A percentile compares a stretch with the other conserved stretches of the same genome.
Evolutionary conservation across 2,797 vertebrate species (phyloP).

Genomic region (Sebastes dallii): DNA sequence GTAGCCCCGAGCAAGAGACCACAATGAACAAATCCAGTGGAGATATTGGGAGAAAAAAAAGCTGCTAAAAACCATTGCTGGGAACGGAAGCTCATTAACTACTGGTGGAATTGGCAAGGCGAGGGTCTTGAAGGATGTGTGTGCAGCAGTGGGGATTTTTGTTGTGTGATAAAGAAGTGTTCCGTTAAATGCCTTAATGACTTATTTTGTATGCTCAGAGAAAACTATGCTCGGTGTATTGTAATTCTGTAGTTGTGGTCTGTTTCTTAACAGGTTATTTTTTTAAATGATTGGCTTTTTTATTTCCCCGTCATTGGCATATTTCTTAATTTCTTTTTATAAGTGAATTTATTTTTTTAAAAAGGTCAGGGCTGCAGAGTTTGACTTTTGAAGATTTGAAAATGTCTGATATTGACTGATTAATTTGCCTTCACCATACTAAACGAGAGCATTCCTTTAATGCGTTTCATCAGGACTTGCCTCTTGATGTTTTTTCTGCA

Average conservation of each 20-base stretch:
- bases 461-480: slow-evolving; percentile 18
- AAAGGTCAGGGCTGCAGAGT: background rate
- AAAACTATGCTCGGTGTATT: background rate
- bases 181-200: slow-evolving; percentile 37
- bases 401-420: background rate
- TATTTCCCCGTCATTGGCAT: background rate
- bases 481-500: slow-evolving; percentile 21
- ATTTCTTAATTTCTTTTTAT: background rate
- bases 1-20: slow-evolving; percentile 59
- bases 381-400: background rate
- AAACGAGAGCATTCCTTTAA: background rate
- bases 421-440: background rate
- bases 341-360: background rate
- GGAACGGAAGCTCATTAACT: slow-evolving; percentile 60
- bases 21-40: slow-evolving; percentile 62
- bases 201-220: slow-evolving; percentile 25
- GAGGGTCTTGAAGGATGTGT: slow-evolving; percentile 41
- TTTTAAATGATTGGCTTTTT: background rate
- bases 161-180: slow-evolving; percentile 20
- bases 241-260: background rate
- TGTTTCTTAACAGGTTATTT: slow-evolving; percentile 12
- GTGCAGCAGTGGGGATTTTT: slow-evolving; percentile 14
- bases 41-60: slow-evolving; percentile 34
- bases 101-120: slow-evolving; percentile 37
- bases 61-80: slow-evolving; percentile 9